Evolutionary conservation across 2,888 invertebrate species (phyloP), one percentile per base, ranked within the genome.

Genomic region (Cyclophora albipunctata): DNA sequence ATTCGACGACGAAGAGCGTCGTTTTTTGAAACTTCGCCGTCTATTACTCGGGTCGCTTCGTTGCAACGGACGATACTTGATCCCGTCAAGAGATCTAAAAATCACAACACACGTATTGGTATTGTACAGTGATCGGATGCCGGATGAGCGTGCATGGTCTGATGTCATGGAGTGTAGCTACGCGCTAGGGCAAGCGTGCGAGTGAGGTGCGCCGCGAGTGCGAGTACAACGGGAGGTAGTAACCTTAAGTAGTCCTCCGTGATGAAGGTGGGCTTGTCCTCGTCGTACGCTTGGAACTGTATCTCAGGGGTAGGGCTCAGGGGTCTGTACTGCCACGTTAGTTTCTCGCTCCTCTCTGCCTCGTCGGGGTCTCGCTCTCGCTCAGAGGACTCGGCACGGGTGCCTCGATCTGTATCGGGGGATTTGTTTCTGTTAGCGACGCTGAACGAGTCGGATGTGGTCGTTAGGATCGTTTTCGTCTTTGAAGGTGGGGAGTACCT

Each of bases 81-180:
- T 90, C 63, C 92, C 93, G 76, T 93, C 93, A 70, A 93, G 86
- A 64, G 91, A 91, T 78, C 89, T 89, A 88, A 83, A 89, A 61
- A 57, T 52, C 46, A 89, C 84, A 85, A 89, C 86, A 83, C 62
- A 78, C 84, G 82, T 85, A 73, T 79, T 70, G 80, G 64, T 84
- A 81, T 84, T 72, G 65, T 83, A 81, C 80, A 84, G 67, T 71
- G 75, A 37, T 5, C 5, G 37, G 69, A 59, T 56, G 62, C 73
- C 72, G 73, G 59, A 71, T 71, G 67, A 71, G 66, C 73, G 78
- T 84, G 81, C 78, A 68, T 68, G 63, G 71, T 67, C 46, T 68
- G 68, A 59, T 68, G 58, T 71, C 67, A 70, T 68, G 60, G 50
- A 57, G 69, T 64, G 67, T 58, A 69, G 67, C 78, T 78, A 81